Evolutionary conservation across 2,113 vertebrate species (phyloP).

Genomic region (Amazona guildingii): DNA sequence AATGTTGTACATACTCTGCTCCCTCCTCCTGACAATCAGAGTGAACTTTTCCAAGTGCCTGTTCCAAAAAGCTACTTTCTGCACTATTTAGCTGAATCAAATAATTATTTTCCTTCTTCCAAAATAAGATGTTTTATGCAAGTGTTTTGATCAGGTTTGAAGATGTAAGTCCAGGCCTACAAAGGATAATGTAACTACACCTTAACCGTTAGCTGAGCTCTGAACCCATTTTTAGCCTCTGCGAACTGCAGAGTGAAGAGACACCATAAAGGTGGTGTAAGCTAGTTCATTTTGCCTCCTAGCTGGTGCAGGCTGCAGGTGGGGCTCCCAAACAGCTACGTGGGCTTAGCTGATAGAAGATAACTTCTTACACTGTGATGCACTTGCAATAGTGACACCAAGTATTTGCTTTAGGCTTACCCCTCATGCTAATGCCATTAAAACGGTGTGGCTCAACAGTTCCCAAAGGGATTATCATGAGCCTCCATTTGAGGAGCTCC

Average conservation of each 20-base stretch:
- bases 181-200: neutral
- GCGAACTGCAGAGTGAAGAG: neutral
- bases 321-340: neutral
- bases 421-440: conserved; percentile 56
- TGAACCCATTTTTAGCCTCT: neutral
- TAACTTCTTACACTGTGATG: conserved; percentile 36
- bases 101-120: neutral
- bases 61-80: neutral
- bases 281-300: neutral
- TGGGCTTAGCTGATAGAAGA: conserved; percentile 17
- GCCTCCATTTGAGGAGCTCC: conserved; percentile 27
- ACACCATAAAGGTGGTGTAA: neutral
- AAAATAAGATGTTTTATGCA: neutral
- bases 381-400: conserved; percentile 50
- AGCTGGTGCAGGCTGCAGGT: neutral
- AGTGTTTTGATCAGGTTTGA: neutral
- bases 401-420: conserved; percentile 65
- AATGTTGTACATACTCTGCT: neutral
- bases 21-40: neutral
- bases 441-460: conserved; percentile 65
- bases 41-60: neutral
- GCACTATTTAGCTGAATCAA: neutral
- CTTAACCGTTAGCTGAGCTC: neutral
- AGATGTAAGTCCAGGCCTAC: neutral
- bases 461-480: conserved; percentile 60